Evolutionary conservation across 1,140 invertebrate genomes (phyloP), one percentile per base, ranked within the genome.

Genomic region (Aphis craccivora): DNA sequence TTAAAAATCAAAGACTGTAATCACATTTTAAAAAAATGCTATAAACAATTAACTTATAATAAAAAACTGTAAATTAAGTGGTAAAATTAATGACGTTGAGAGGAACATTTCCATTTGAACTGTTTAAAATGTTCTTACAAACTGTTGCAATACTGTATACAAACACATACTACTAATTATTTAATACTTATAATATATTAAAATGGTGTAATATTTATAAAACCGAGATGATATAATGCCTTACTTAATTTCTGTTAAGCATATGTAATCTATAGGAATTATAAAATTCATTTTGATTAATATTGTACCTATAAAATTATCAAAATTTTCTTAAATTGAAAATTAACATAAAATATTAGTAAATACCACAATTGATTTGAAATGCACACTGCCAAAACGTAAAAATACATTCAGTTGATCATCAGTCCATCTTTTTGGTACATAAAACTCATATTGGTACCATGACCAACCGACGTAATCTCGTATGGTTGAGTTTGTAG

Each of bases 401-500:
- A 99, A 95, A 95, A 98, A 98, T 18, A 99, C 96, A 83, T 97
- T 96, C 86, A 96, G 96, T 1, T 96, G 95, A 51, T 96, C 95
- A 6, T 94, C 93, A 7, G 94, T 94, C 98, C 98, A 99, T 81
- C 96, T 96, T 23, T 95, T 94, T 0, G 98, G 97, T 43, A 98
- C 96, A 95, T 97, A 98, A 95, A 99, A 98, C 3, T 95, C 96
- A 83, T 97, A 96, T 94, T 98, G 97, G 95, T 99, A 99, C 98
- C 98, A 99, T 37, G 98, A 98, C 95, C 98, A 97, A 0, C 99
- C 99, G n/a, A 99, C 97, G 95, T 99, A 98, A 95, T 99, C 98
- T 53, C 98, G 95, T 11, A 99, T 95, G 2, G 95, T 95, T 43
- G 95, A 96, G 43, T 99, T 97, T 94, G 97, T 97, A 1, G 98